Conservation (phyloP, 2,113 vertebrate genomes). For the Chloebia gouldiae region DNA sequence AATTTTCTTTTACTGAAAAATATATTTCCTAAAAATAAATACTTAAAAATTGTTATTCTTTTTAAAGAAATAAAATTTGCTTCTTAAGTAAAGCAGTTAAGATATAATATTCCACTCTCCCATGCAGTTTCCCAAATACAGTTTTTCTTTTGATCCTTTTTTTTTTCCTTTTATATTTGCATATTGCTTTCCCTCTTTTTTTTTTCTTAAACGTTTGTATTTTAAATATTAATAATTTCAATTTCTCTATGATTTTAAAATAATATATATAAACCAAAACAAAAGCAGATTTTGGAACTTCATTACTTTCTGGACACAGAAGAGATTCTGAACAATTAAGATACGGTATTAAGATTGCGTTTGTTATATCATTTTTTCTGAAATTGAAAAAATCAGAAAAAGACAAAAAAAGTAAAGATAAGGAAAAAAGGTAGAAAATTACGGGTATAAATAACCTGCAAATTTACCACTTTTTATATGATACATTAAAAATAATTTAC, state of each 20-base stretch:
- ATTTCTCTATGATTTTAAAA: neutral
- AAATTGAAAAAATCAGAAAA: neutral
- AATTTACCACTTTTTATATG: neutral
- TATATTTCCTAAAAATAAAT: neutral
- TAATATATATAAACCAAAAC: too few relatives aligned
- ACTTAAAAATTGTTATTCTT: rapidly evolving
- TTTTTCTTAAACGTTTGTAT: neutral
- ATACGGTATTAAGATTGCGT: neutral
- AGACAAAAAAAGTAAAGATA: rapidly evolving
- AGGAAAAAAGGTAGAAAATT: neutral
- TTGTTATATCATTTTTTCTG: neutral
- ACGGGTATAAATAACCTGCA: rapidly evolving
- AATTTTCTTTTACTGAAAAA: neutral
- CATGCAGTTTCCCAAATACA: neutral
- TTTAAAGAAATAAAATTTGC: neutral
- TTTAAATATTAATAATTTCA: neutral
- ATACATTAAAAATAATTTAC: neutral
- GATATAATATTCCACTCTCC: rapidly evolving
- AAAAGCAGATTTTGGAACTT: neutral
- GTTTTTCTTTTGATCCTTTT: neutral
- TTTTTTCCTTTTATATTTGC: neutral
- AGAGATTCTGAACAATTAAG: neutral
- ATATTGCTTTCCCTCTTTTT: rapidly evolving
- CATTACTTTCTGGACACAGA: neutral
- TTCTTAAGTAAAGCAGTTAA: neutral